A percentile compares a stretch with the other conserved stretches of the same genome.
Evolutionary conservation across 2,113 vertebrate genomes (phyloP).

Genomic region (Boleophthalmus pectinirostris): DNA sequence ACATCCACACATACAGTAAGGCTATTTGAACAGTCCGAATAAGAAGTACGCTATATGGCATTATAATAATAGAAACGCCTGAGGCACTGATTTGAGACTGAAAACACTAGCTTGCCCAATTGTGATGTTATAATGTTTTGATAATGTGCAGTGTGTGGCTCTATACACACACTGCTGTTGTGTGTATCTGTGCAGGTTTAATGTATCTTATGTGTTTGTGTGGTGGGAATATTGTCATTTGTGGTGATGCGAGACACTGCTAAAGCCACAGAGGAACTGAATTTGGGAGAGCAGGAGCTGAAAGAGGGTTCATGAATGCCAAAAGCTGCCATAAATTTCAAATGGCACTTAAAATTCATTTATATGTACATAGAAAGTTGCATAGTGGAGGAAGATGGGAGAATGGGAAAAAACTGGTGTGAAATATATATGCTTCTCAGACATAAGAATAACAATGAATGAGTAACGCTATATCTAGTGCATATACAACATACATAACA

Average conservation of each 20-base stretch:
- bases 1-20: slow-evolving; percentile 31
- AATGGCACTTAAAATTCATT: slow-evolving; percentile 43
- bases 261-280: slow-evolving; percentile 25
- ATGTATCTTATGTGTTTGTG: slow-evolving; percentile 38
- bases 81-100: slow-evolving; percentile 42
- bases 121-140: slow-evolving; percentile 58
- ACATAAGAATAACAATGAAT: background rate
- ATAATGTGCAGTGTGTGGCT: slow-evolving; percentile 17
- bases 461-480: background rate
- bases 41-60: slow-evolving; percentile 39
- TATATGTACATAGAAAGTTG: slow-evolving; percentile 46
- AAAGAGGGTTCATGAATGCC: slow-evolving; percentile 37
- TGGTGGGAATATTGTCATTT: slow-evolving; percentile 37
- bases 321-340: slow-evolving; percentile 48
- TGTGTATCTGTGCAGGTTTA: slow-evolving; percentile 23
- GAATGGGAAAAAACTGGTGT: background rate
- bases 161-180: slow-evolving; percentile 7
- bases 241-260: slow-evolving; percentile 31
- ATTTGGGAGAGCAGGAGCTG: slow-evolving; percentile 47
- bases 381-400: slow-evolving; percentile 29
- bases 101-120: slow-evolving; percentile 40
- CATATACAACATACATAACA: background rate
- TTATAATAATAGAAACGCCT: slow-evolving; percentile 64
- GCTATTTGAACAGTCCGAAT: slow-evolving; percentile 38
- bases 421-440: background rate